Conservation (phyloP, 2,113 vertebrate genomes). For the Archilochus colubris region DNA sequence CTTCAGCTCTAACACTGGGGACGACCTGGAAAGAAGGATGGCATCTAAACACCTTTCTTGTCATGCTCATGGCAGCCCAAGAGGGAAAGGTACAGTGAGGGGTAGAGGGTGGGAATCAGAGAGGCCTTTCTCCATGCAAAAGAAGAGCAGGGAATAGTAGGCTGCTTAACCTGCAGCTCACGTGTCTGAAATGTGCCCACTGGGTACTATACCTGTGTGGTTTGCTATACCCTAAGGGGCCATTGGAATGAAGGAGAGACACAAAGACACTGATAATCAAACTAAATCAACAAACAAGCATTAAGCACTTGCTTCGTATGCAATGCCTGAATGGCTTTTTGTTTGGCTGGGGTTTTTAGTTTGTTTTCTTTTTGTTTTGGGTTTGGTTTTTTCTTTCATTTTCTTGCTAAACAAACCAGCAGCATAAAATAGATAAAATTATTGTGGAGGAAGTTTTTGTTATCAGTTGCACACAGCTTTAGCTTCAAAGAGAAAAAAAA, state of each 20-base stretch:
- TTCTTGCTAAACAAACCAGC: neutral
- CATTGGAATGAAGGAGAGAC: neutral
- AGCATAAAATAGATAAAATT: neutral
- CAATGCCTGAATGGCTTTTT: neutral
- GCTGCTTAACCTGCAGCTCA: neutral
- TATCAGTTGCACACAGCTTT: constrained; percentile 17
- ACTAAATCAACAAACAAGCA: neutral
- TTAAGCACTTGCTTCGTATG: neutral
- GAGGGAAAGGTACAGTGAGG: neutral
- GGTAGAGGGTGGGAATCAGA: neutral
- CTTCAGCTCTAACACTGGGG: neutral
- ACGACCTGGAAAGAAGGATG: neutral
- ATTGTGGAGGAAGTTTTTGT: neutral
- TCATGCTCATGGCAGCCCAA: neutral
- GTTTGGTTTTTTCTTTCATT: neutral
- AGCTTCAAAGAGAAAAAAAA: neutral
- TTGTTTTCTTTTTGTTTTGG: fast-evolving
- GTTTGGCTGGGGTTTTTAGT: neutral
- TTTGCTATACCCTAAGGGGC: neutral
- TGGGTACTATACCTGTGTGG: neutral
- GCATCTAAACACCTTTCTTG: neutral
- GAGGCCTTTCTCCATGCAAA: neutral
- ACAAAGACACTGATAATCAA: neutral
- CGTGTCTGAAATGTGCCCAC: neutral
- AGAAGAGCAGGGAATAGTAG: neutral